Base-by-base conservation (phyloP, 2,888 invertebrate species). In the Prionchulus punctatus region DNA sequence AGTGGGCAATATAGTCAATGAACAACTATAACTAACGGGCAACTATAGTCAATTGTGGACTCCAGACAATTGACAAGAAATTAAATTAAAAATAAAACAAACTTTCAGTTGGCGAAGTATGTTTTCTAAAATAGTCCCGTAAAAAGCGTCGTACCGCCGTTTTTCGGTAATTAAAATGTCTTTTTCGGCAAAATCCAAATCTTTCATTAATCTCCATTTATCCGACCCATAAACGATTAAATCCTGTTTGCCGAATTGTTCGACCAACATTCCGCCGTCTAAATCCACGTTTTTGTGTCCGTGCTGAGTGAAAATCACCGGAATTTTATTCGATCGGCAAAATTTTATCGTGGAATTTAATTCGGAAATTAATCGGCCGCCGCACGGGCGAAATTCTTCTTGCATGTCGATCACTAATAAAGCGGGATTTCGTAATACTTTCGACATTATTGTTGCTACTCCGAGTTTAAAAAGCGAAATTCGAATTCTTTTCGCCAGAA, bases 391-490 rank as follows among this genome's bases (percentile, higher is more conserved):
- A 48, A 57, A 57, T 26, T 1, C 0, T 30, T 57, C 54, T 36
- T 57, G 57, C 57, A 57, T 57, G 31, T 57, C 57, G 45, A 57
- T 57, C 4, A 57, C 49, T 45, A 57, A 7, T 23, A 57, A 48
- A 47, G 57, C 57, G 2, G n/a, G n/a, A n/a, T n/a, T n/a, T n/a
- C n/a, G n/a, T n/a, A n/a, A n/a, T n/a, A n/a, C n/a, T n/a, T n/a
- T n/a, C n/a, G n/a, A n/a, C n/a, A n/a, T n/a, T n/a, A n/a, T n/a
- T n/a, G n/a, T n/a, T n/a, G n/a, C n/a, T n/a, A n/a, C n/a, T n/a
- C n/a, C n/a, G n/a, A n/a, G n/a, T n/a, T n/a, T n/a, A n/a, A n/a
- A n/a, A n/a, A n/a, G n/a, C n/a, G n/a, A n/a, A n/a, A n/a, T n/a
- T n/a, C n/a, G n/a, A n/a, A n/a, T n/a, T n/a, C n/a, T n/a, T n/a